phyloP scores from a whole-genome alignment of 1,140 invertebrate species.

The Dendroctonus valens region DNA sequence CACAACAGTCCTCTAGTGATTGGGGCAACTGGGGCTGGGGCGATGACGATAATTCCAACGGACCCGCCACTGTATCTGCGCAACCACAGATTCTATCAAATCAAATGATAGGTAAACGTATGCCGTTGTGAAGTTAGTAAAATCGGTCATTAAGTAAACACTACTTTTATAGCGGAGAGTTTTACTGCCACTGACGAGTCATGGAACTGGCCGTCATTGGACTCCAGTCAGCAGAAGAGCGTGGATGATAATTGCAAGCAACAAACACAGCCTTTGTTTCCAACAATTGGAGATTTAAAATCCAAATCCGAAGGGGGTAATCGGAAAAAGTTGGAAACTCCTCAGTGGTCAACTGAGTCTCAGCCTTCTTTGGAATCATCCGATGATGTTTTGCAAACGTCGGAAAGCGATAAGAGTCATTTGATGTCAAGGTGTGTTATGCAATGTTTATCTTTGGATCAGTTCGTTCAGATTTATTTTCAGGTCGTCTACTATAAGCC shows the following conservation, averaged over 20 bases:
- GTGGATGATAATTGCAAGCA: not conserved
- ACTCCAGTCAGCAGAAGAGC: constrained; percentile 5
- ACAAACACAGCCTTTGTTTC: constrained; percentile 26
- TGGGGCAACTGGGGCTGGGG: constrained; percentile 49
- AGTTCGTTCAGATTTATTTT: not conserved
- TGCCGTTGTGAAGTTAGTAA: too few relatives aligned
- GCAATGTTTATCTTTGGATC: not conserved
- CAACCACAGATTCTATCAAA: constrained; percentile 8
- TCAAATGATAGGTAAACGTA: not conserved
- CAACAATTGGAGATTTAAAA: constrained; percentile 24
- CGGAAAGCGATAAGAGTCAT: constrained; percentile 58
- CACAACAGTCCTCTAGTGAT: constrained; percentile 34
- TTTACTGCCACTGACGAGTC: constrained; percentile 49
- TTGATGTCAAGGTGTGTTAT: constrained; percentile 55
- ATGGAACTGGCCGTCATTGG: constrained; percentile 50
- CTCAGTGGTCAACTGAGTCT: constrained; percentile 62
- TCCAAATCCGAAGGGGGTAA: constrained; percentile 8
- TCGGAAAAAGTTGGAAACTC: constrained; percentile 47
- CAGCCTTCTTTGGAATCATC: constrained; percentile 62
- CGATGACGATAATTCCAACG: constrained; percentile 49
- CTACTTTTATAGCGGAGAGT: constrained; percentile 44
- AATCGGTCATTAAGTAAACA: not conserved
- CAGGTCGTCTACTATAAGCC: constrained; percentile 48
- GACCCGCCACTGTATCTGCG: constrained; percentile 24
- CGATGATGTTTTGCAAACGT: constrained; percentile 55